phyloP scores from a whole-genome alignment of 2,888 invertebrate genomes.

The Tenthredo notha region DNA sequence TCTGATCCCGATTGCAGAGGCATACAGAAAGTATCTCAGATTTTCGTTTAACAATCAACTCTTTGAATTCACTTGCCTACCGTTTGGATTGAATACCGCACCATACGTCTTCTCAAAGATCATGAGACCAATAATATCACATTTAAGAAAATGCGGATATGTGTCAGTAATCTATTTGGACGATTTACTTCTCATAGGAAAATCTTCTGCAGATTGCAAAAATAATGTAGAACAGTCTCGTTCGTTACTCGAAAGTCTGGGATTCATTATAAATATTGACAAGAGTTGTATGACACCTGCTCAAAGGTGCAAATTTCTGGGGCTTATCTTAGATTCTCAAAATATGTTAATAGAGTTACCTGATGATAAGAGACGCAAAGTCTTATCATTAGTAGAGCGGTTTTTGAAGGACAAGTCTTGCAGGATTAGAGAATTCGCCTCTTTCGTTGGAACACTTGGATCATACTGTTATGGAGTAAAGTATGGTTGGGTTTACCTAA shows the following conservation, averaged over 20 bases:
- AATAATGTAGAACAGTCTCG: neutral
- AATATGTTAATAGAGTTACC: neutral
- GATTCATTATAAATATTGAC: constrained; percentile 2
- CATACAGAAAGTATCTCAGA: too few relatives aligned
- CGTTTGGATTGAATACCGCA: too few relatives aligned
- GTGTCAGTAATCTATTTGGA: too few relatives aligned
- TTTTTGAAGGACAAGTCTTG: neutral
- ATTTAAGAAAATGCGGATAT: too few relatives aligned
- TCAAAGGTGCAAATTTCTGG: neutral
- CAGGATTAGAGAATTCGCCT: constrained; percentile 12
- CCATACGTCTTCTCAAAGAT: too few relatives aligned
- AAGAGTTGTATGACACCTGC: neutral
- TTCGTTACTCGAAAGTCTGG: neutral
- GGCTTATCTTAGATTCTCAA: neutral
- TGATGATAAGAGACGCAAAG: neutral
- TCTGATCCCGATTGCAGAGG: too few relatives aligned
- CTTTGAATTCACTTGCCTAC: too few relatives aligned
- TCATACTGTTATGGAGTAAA: neutral
- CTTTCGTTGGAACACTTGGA: neutral
- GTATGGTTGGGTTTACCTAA: constrained; percentile 56
- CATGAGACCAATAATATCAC: too few relatives aligned
- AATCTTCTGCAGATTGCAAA: neutral
- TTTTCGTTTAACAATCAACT: too few relatives aligned
- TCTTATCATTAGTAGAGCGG: too few relatives aligned
- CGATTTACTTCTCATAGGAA: neutral